phyloP scores from a whole-genome alignment of 2,888 invertebrate species.

The Empis stercorea region DNA sequence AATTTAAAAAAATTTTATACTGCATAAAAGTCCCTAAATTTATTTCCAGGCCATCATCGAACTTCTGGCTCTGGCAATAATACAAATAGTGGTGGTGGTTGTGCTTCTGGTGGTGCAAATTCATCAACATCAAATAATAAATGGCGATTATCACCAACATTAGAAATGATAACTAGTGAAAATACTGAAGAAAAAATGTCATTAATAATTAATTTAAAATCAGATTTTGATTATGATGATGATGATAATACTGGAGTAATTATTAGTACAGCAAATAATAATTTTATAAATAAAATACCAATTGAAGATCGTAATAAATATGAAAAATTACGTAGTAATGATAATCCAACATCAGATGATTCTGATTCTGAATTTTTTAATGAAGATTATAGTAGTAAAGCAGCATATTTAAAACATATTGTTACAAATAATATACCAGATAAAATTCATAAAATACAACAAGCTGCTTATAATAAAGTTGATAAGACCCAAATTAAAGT shows the following conservation, averaged over 20 bases:
- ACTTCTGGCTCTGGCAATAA: background rate
- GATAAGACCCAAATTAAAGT: slow-evolving; percentile 35
- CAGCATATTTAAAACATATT: slow-evolving; percentile 33
- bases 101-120: slow-evolving; percentile 1
- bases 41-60: slow-evolving; percentile 19
- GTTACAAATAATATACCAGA: slow-evolving; percentile 42
- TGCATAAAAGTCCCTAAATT: slow-evolving; percentile 36
- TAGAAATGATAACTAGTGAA: slow-evolving; percentile 30
- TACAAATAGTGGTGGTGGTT: background rate
- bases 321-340: slow-evolving; percentile 55
- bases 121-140: slow-evolving; percentile 28
- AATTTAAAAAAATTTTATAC: slow-evolving; percentile 23
- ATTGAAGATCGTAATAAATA: slow-evolving; percentile 63
- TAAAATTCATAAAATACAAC: slow-evolving; percentile 38
- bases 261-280: slow-evolving; percentile 34
- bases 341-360: slow-evolving; percentile 42
- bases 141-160: slow-evolving; percentile 35
- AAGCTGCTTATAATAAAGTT: slow-evolving; percentile 40
- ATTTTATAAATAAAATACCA: slow-evolving; percentile 45
- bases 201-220: slow-evolving; percentile 26
- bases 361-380: slow-evolving; percentile 38
- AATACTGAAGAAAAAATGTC: slow-evolving; percentile 28
- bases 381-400: slow-evolving; percentile 28
- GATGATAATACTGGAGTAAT: slow-evolving; percentile 15
- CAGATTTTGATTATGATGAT: slow-evolving; percentile 26